Evolutionary conservation across 2,888 invertebrate species (phyloP).

Genomic region (Falcaria lacertinaria): DNA sequence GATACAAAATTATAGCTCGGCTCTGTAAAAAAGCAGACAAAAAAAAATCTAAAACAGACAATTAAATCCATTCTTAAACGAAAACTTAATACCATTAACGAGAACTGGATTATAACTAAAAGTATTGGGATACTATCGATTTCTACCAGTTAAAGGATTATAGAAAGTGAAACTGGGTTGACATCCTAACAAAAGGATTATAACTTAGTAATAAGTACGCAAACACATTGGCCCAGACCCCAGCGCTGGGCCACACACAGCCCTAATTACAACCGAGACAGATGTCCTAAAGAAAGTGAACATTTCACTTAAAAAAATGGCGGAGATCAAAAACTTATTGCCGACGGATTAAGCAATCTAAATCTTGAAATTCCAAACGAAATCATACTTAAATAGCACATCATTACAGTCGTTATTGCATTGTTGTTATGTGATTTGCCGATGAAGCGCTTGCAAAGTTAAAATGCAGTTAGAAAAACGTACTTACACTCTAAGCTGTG

Average conservation of each 20-base stretch:
- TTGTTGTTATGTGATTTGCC: not conserved
- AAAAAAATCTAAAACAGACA: no score
- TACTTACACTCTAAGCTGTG: not conserved
- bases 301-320: constrained; percentile 54
- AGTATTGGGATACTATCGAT: constrained; percentile 39
- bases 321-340: constrained; percentile 69
- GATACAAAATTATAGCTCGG: no score
- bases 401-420: constrained; percentile 2
- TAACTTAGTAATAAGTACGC: constrained; percentile 43
- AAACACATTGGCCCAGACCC: constrained; percentile 31
- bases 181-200: constrained; percentile 57
- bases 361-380: constrained; percentile 9
- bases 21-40: no score
- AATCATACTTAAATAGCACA: not conserved
- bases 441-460: not conserved
- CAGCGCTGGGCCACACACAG: constrained; percentile 59
- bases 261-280: constrained; percentile 64
- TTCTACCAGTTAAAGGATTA: constrained; percentile 64
- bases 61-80: no score
- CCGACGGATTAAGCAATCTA: constrained; percentile 64
- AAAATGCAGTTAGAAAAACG: not conserved
- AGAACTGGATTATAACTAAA: not conserved
- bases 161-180: constrained; percentile 70
- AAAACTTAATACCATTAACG: not conserved
- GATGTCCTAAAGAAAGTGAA: constrained; percentile 67